Percentiles rank a stretch among this genome's conserved stretches.
Evolutionary conservation across 2,113 vertebrate genomes (phyloP).

Genomic region (Romanogobio albipinnatus): DNA sequence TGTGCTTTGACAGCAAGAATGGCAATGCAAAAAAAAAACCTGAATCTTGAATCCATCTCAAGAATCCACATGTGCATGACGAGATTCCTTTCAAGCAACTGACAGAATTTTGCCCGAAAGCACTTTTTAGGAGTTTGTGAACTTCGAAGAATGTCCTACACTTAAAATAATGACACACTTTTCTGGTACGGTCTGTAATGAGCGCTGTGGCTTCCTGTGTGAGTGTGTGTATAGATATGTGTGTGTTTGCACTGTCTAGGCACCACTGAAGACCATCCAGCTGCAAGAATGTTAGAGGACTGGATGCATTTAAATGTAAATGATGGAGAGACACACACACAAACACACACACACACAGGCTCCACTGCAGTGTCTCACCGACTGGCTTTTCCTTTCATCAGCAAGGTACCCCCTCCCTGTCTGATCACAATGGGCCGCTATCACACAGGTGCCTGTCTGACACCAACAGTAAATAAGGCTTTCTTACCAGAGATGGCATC

Average conservation of each 20-base stretch:
- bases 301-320: conserved; percentile 51
- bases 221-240: conserved; percentile 20
- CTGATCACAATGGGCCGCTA: conserved; percentile 22
- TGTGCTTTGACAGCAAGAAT: conserved; percentile 35
- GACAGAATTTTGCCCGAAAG: background rate
- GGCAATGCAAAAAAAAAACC: conserved; percentile 8
- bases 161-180: conserved; percentile 45
- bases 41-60: background rate
- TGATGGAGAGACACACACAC: conserved; percentile 42
- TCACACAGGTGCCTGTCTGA: conserved; percentile 28
- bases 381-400: conserved; percentile 37
- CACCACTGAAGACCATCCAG: conserved; percentile 36
- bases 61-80: background rate
- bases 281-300: conserved; percentile 32
- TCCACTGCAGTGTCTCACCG: conserved; percentile 22
- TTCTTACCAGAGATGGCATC: background rate
- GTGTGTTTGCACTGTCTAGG: conserved; percentile 6
- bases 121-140: conserved; percentile 8
- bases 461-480: conserved; percentile 29
- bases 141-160: conserved; percentile 41
- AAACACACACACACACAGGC: conserved; percentile 42
- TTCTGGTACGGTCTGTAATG: conserved; percentile 44
- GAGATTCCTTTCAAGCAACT: background rate
- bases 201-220: conserved; percentile 37
- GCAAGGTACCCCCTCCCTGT: background rate